Base-by-base conservation (phyloP, 2,888 invertebrate genomes). In the Blera fallax region DNA sequence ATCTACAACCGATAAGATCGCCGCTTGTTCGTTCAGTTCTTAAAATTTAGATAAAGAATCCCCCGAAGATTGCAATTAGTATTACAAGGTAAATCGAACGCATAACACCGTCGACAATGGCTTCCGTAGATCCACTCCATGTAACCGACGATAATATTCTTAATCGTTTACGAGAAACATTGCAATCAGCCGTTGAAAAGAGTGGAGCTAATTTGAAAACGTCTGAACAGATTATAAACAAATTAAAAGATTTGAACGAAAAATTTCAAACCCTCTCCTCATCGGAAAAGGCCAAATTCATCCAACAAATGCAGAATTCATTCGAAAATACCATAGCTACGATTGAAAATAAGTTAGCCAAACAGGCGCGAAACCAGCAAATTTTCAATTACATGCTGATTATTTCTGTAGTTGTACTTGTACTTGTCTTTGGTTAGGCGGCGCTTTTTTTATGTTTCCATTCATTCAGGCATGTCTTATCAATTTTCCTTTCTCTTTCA, bases 401-500 rank as follows among this genome's bases (percentile, higher is more conserved):
- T 32, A 87, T 88, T 8, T 89, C 90, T 10, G 60, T 89, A 7
- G 74, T 88, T n/a, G 48, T 90, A 29, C 69, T 91, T 73, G 87
- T 90, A n/a, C n/a, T n/a, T 67, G 80, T 89, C 67, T 88, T 90
- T 77, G 91, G 91, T 91, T 87, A 87, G 89, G 88, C 80, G 7
- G 10, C 18, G 29, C 21, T 69, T 62, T 8, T 48, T 14, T 37
- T 24, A 14, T 3, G 8, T 43, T 16, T 24, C 34, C 3, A 18
- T 64, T 43, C 40, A 65, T 10, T 21, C 21, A 43, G 18, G 7
- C 3, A 2, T 6, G 21, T 27, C 21, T 14, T 72, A 54, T 40
- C 16, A 18, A 21, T 48, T 16, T 45, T 88, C 87, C 89, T 48
- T 65, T 62, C 65, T 89, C 79, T 95, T 95, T 7, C 94, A 97